A percentile compares a stretch with the other conserved stretches of the same genome.
Evolutionary conservation across 2,113 vertebrate genomes (phyloP).

Genomic region (Neodontobutis hainanensis): DNA sequence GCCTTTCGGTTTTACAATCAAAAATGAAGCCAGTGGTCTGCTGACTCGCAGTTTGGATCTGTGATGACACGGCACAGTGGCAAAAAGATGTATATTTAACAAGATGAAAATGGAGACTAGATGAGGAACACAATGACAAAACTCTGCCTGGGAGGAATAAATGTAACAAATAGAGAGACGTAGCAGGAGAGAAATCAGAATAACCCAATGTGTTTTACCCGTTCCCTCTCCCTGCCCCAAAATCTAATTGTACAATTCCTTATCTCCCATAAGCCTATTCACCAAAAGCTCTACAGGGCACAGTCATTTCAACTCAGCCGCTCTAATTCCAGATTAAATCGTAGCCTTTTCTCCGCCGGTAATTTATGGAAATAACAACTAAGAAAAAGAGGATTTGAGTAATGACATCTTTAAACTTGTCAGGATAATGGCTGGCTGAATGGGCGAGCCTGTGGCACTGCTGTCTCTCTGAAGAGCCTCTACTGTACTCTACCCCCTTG

Average conservation of each 20-base stretch:
- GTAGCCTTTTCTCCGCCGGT: slow-evolving; percentile 70
- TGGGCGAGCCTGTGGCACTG: slow-evolving; percentile 62
- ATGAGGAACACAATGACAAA: too few species aligned
- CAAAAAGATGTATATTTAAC: too few species aligned
- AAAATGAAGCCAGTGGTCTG: too few species aligned
- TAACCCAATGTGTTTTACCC: slow-evolving; percentile 40
- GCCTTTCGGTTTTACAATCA: too few species aligned
- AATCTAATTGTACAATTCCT: slow-evolving; percentile 76
- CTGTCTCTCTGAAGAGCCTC: slow-evolving; percentile 59
- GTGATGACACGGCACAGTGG: too few species aligned
- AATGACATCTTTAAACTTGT: slow-evolving; percentile 81
- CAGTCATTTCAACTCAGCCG: slow-evolving; percentile 68
- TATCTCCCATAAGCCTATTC: slow-evolving; percentile 77
- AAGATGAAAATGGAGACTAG: too few species aligned
- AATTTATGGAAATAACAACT: slow-evolving; percentile 82
- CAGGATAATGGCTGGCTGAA: slow-evolving; percentile 71
- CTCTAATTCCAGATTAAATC: slow-evolving; percentile 78
- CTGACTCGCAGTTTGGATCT: too few species aligned
- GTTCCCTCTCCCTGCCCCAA: slow-evolving; percentile 51
- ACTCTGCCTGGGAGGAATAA: too few species aligned
- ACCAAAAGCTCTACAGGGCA: slow-evolving; percentile 74
- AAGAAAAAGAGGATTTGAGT: slow-evolving; percentile 81
- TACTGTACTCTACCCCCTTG: slow-evolving; percentile 42
- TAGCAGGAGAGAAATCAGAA: slow-evolving; percentile 26
- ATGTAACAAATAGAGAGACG: neutral